phyloP scores from a whole-genome alignment of 2,888 invertebrate species.

The Lepidochrysops patricia region DNA sequence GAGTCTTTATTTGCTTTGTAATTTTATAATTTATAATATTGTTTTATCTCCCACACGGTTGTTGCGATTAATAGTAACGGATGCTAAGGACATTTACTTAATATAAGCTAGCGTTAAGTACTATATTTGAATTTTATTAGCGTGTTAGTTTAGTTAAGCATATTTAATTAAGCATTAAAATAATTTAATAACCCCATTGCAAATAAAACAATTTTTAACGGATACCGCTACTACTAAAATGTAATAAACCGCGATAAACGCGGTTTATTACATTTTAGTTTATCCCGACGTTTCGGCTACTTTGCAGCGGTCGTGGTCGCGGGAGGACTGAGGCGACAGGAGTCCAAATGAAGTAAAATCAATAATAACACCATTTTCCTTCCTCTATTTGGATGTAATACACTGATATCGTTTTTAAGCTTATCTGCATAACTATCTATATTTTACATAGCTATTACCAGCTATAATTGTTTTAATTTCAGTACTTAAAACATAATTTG shows the following conservation, averaged over 20 bases:
- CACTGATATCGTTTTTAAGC: neutral
- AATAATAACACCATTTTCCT: neutral
- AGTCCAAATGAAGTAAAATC: no score
- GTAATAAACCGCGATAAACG: no score
- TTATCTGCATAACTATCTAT: neutral
- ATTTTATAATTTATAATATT: constrained; percentile 18
- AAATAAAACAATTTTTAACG: no score
- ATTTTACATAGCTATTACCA: neutral
- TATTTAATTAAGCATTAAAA: neutral
- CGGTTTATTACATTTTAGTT: no score
- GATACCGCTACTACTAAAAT: no score
- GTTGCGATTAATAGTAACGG: neutral
- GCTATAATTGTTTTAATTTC: neutral
- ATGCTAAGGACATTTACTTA: neutral
- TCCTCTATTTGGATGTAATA: neutral
- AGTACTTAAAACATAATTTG: neutral
- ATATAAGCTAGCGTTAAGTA: neutral
- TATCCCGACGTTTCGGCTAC: no score
- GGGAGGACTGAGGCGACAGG: no score
- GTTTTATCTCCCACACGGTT: constrained; percentile 17
- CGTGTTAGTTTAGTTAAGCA: neutral
- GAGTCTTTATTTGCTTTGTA: constrained; percentile 15
- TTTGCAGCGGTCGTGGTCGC: no score
- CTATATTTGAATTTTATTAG: neutral
- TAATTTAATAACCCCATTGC: neutral